phyloP scores from a whole-genome alignment of 2,888 invertebrate species.

The Eledona agricola region DNA sequence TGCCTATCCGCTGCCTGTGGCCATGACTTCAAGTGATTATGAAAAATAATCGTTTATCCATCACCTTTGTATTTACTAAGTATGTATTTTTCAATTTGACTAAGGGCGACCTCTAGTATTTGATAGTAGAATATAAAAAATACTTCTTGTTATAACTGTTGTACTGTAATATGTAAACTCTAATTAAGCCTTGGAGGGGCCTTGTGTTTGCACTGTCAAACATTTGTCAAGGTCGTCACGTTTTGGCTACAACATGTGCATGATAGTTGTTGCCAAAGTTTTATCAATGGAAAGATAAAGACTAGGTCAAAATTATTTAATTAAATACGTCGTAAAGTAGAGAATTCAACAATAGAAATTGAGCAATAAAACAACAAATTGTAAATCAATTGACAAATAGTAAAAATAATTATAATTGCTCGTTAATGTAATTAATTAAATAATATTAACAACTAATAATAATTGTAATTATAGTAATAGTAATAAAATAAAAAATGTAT shows the following conservation, averaged over 20 bases:
- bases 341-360: constrained; percentile 24
- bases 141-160: too few relatives aligned
- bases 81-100: too few relatives aligned
- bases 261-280: too few relatives aligned
- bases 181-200: constrained; percentile 37
- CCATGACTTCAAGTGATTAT: too few relatives aligned
- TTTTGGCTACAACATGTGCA: constrained; percentile 30
- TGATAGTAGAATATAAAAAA: too few relatives aligned
- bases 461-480: constrained; percentile 43
- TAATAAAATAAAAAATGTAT: constrained; percentile 69
- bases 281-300: too few relatives aligned
- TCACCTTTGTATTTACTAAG: too few relatives aligned
- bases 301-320: constrained; percentile 7
- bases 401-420: constrained; percentile 20
- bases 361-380: constrained; percentile 8
- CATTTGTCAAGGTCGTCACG: too few relatives aligned
- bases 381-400: constrained; percentile 11
- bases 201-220: constrained; percentile 39
- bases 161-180: too few relatives aligned
- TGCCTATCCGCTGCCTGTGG: too few relatives aligned
- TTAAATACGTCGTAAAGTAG: constrained; percentile 11
- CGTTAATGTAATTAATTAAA: constrained; percentile 13
- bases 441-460: constrained; percentile 13
- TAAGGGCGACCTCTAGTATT: too few relatives aligned
- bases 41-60: too few relatives aligned